These are phyloP conservation scores for Oryzias dopingdopingensis DNA, from an alignment of 2,797 vertebrate genomes.

Conservation along the genomic window DNA sequence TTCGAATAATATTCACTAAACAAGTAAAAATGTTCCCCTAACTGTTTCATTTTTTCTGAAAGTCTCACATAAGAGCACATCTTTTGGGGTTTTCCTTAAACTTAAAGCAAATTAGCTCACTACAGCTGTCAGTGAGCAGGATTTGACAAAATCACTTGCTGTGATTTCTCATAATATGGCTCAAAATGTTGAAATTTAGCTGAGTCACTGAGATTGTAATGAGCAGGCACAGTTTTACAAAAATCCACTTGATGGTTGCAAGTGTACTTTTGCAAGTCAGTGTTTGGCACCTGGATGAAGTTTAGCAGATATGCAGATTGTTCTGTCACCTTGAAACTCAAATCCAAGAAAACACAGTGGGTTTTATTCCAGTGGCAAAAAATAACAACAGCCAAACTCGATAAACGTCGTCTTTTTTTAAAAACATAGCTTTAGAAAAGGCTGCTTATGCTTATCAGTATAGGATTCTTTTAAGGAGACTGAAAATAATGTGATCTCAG, in stretches of 20 bases:
- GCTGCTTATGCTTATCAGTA: constrained; percentile 34
- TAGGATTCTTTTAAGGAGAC: constrained; percentile 18
- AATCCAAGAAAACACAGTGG: constrained; percentile 58
- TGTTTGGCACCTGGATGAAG: constrained; percentile 88
- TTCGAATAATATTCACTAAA: constrained; percentile 29
- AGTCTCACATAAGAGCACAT: constrained; percentile 15
- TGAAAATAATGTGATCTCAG: constrained; percentile 32
- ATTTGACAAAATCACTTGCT: constrained; percentile 47
- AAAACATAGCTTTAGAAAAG: constrained; percentile 38
- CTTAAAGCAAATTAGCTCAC: constrained; percentile 18
- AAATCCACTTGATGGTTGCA: constrained; percentile 74
- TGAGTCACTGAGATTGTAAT: constrained; percentile 52
- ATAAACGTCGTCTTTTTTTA: constrained; percentile 22
- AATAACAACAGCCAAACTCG: constrained; percentile 24
- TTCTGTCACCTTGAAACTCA: constrained; percentile 41
- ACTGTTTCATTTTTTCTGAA: constrained; percentile 25
- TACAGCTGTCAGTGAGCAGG: constrained; percentile 28
- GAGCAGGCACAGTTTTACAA: constrained; percentile 74
- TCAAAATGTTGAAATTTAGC: constrained; percentile 48
- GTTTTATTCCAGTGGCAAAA: constrained; percentile 56
- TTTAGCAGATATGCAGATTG: constrained; percentile 68
- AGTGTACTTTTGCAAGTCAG: constrained; percentile 78
- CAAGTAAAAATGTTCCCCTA: constrained; percentile 29
- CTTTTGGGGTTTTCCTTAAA: too few species aligned
- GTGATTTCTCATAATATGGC: constrained; percentile 82